phyloP scores from a whole-genome alignment of 2,113 vertebrate genomes.

The Megaleporinus macrocephalus region DNA sequence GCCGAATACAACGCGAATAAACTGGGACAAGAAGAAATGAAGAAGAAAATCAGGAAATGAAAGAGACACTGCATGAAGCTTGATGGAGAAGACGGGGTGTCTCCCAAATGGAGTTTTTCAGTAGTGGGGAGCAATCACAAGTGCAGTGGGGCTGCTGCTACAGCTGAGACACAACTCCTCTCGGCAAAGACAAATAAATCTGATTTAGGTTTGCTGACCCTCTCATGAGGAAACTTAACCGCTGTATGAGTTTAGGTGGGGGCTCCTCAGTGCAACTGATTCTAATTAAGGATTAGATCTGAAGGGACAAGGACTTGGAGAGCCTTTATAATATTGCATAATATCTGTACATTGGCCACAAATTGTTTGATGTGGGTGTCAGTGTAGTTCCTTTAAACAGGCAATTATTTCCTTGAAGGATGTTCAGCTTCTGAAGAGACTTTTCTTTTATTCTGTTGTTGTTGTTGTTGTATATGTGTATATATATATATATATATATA shows the following conservation, averaged over 20 bases:
- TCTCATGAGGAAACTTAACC: constrained; percentile 27
- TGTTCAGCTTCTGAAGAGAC: background rate
- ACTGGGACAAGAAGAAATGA: background rate
- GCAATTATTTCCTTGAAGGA: background rate
- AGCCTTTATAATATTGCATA: constrained; percentile 10
- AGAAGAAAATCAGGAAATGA: background rate
- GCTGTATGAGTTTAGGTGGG: constrained; percentile 23
- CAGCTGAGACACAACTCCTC: background rate
- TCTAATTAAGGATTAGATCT: constrained; percentile 53
- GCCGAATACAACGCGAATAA: no score
- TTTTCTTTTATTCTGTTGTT: background rate
- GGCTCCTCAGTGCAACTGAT: constrained; percentile 25
- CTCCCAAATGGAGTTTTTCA: background rate
- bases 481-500: no score
- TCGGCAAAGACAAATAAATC: constrained; percentile 12
- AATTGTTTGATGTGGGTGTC: constrained; percentile 20
- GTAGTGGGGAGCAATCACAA: background rate
- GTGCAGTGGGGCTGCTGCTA: background rate
- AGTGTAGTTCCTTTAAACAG: background rate
- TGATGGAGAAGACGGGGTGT: background rate
- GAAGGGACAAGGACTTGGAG: constrained; percentile 29
- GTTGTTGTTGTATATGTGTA: no score
- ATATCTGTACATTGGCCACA: background rate
- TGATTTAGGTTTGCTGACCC: constrained; percentile 16
- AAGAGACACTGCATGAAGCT: background rate